Percentiles rank a stretch among this genome's conserved stretches.
Evolutionary conservation across 2,113 vertebrate species (phyloP).

Genomic region (Porphyrio hochstetteri): DNA sequence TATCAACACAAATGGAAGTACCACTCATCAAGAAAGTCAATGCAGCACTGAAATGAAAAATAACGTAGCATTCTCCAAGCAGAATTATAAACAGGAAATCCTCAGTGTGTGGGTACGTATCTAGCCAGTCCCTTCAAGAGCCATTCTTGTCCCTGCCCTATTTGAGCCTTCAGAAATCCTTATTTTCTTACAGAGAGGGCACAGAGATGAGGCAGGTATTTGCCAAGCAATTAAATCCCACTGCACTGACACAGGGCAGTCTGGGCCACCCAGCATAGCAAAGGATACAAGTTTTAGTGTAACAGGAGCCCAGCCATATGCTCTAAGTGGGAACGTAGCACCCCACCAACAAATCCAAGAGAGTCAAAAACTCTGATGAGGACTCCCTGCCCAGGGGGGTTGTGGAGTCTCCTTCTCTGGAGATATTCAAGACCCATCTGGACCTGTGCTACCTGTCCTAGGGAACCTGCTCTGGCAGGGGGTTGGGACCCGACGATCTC

Average conservation of each 20-base stretch:
- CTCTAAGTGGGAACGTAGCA: not conserved
- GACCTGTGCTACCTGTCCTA: too few relatives aligned
- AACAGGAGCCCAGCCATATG: not conserved
- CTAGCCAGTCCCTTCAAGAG: not conserved
- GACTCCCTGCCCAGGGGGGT: not conserved
- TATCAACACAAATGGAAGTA: not conserved
- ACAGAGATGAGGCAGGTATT: not conserved
- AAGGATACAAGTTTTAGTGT: not conserved
- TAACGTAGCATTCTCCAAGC: rapidly evolving
- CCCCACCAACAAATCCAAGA: not conserved
- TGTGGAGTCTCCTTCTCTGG: too few relatives aligned
- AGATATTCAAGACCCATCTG: too few relatives aligned
- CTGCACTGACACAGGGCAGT: not conserved
- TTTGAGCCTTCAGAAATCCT: not conserved
- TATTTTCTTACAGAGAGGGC: not conserved
- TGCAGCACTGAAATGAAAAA: not conserved
- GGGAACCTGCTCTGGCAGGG: too few relatives aligned
- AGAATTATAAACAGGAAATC: not conserved
- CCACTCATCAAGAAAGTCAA: not conserved
- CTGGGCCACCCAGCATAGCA: not conserved
- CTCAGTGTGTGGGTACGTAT: not conserved
- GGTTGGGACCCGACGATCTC: too few relatives aligned
- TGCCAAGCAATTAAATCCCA: not conserved
- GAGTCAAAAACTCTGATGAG: not conserved
- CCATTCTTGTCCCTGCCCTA: rapidly evolving